A percentile compares a stretch with the other conserved stretches of the same genome.
phyloP scores from a whole-genome alignment of 2,888 invertebrate genomes.

The Sarcophaga rosellei region DNA sequence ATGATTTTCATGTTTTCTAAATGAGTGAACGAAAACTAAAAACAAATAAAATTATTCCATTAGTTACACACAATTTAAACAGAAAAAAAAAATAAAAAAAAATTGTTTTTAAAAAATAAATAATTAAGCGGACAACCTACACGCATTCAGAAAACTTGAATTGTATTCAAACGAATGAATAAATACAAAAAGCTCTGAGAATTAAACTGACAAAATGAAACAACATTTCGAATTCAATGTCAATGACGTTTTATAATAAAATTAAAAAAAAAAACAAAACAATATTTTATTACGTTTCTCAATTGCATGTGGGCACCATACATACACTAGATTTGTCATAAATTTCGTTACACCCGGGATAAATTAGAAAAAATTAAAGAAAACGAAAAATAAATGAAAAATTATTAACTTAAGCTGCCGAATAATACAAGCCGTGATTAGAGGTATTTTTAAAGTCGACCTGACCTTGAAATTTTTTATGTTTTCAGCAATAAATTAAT shows the following conservation, averaged over 20 bases:
- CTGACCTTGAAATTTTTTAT: too few relatives aligned
- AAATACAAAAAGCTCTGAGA: background rate
- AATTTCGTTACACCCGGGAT: background rate
- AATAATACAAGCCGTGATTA: too few relatives aligned
- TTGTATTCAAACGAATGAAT: slow-evolving; percentile 28
- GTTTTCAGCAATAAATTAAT: too few relatives aligned
- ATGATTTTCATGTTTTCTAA: slow-evolving; percentile 20
- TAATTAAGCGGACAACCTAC: slow-evolving; percentile 53
- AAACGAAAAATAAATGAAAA: background rate
- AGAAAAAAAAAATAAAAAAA: slow-evolving; percentile 9
- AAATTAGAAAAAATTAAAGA: background rate
- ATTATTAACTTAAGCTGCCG: background rate
- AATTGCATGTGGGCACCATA: background rate
- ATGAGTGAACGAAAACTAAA: slow-evolving; percentile 28
- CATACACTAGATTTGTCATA: background rate
- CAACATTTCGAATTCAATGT: slow-evolving; percentile 60
- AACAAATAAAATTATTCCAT: slow-evolving; percentile 61
- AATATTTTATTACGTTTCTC: background rate
- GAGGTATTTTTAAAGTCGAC: too few relatives aligned
- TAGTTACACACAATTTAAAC: slow-evolving; percentile 58
- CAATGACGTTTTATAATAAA: slow-evolving; percentile 49
- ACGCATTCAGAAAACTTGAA: slow-evolving; percentile 51
- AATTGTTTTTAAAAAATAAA: background rate
- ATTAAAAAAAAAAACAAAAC: slow-evolving; percentile 12
- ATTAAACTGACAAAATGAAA: slow-evolving; percentile 39